Percentiles rank a stretch among this genome's conserved stretches.
Evolutionary conservation across 2,888 invertebrate genomes (phyloP).

Genomic region (Griposia aprilina): DNA sequence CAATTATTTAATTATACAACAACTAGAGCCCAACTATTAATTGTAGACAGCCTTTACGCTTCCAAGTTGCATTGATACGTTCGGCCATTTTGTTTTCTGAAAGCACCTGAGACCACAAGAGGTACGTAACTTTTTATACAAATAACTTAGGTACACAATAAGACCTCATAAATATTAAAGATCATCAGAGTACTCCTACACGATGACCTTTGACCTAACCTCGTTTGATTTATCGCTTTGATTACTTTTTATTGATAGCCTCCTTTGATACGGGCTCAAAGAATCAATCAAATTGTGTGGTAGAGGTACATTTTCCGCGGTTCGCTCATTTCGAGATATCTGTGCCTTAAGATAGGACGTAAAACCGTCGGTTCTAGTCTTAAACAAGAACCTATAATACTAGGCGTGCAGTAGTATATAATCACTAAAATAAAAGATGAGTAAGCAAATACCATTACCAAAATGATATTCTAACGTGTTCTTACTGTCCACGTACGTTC

Average conservation of each 20-base stretch:
- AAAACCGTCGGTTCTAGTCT: background rate
- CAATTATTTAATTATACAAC: background rate
- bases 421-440: background rate
- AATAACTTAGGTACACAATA: slow-evolving; percentile 37
- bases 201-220: slow-evolving; percentile 37
- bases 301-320: background rate
- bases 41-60: background rate
- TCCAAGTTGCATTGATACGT: slow-evolving; percentile 14
- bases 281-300: slow-evolving; percentile 26
- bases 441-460: background rate
- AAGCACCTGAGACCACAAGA: background rate
- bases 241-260: slow-evolving; percentile 49
- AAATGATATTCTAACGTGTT: no score
- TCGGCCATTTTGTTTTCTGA: slow-evolving; percentile 17
- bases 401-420: background rate
- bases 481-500: no score
- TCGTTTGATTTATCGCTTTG: slow-evolving; percentile 44
- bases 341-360: background rate
- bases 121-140: slow-evolving; percentile 7
- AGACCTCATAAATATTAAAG: slow-evolving; percentile 40
- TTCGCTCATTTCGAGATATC: background rate
- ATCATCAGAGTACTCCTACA: slow-evolving; percentile 20
- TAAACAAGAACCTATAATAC: background rate
- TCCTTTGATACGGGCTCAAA: background rate
- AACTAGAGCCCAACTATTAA: slow-evolving; percentile 19